Percentiles rank a stretch among this genome's conserved stretches.
phyloP scores from a whole-genome alignment of 2,888 invertebrate species.

The Megamerina dolium region DNA sequence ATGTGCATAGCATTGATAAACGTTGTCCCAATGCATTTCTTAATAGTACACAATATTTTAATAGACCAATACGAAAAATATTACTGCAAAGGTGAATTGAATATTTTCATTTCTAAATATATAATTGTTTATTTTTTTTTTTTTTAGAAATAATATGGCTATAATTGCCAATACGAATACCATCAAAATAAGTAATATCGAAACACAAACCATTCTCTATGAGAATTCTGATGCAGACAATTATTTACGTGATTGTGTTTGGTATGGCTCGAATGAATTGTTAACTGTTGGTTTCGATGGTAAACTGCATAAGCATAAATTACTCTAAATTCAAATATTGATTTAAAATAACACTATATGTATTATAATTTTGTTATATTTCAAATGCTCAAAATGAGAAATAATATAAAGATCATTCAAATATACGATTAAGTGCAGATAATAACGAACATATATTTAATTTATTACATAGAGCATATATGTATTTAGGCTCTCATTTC shows the following conservation, averaged over 20 bases:
- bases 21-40: conserved; percentile 25
- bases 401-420: neutral
- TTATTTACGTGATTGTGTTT: conserved; percentile 28
- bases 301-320: conserved; percentile 22
- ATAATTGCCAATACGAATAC: conserved; percentile 28
- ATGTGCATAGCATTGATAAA: conserved; percentile 22
- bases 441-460: no score
- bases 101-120: neutral
- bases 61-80: conserved; percentile 29
- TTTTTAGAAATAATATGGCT: conserved; percentile 24
- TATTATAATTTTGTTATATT: no score
- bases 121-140: neutral
- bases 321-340: conserved; percentile 18
- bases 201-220: conserved; percentile 19
- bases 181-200: conserved; percentile 18
- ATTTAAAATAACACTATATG: no score
- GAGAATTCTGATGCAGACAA: conserved; percentile 23
- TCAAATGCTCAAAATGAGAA: no score
- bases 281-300: conserved; percentile 28
- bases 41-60: conserved; percentile 19
- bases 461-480: no score
- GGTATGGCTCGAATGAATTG: conserved; percentile 20
- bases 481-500: no score
- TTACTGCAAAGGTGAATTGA: conserved; percentile 21
- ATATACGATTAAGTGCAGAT: neutral